Percentiles rank a stretch among this genome's conserved stretches.
These are phyloP conservation scores for Mylabris phalerata DNA, from an alignment of 1,140 invertebrate genomes.

Conservation along the genomic window DNA sequence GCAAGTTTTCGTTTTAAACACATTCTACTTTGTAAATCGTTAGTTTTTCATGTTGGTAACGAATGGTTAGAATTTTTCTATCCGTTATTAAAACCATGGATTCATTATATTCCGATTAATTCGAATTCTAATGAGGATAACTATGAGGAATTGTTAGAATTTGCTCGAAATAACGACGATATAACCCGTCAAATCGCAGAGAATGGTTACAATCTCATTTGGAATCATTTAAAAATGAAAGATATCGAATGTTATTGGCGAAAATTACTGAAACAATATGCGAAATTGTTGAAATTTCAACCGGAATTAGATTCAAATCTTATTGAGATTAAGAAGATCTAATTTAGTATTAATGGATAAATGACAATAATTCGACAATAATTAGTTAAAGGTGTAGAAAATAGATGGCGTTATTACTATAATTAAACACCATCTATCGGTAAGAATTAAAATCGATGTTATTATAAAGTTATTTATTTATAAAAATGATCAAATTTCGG, in stretches of 20 bases:
- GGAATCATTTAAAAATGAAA: constrained; percentile 73
- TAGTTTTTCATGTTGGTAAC: constrained; percentile 93
- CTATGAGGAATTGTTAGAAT: constrained; percentile 65
- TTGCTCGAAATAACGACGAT: constrained; percentile 70
- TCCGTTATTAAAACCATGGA: constrained; percentile 83
- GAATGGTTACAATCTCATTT: constrained; percentile 73
- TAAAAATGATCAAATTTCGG: no score
- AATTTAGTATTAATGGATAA: not conserved
- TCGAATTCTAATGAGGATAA: constrained; percentile 59
- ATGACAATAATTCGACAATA: constrained; percentile 4
- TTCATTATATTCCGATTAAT: constrained; percentile 90
- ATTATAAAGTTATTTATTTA: no score
- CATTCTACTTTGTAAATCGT: constrained; percentile 85
- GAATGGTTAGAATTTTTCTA: constrained; percentile 98
- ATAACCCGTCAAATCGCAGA: constrained; percentile 75
- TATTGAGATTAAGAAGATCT: constrained; percentile 43
- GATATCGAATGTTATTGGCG: constrained; percentile 87
- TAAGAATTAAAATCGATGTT: no score
- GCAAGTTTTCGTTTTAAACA: constrained; percentile 97
- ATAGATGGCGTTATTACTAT: no score
- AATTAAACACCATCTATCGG: no score
- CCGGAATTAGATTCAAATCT: constrained; percentile 51
- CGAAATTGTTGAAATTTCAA: constrained; percentile 67
- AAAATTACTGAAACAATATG: constrained; percentile 69
- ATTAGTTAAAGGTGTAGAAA: not conserved